phyloP scores from a whole-genome alignment of 2,113 vertebrate genomes.

The Datnioides undecimradiatus region DNA sequence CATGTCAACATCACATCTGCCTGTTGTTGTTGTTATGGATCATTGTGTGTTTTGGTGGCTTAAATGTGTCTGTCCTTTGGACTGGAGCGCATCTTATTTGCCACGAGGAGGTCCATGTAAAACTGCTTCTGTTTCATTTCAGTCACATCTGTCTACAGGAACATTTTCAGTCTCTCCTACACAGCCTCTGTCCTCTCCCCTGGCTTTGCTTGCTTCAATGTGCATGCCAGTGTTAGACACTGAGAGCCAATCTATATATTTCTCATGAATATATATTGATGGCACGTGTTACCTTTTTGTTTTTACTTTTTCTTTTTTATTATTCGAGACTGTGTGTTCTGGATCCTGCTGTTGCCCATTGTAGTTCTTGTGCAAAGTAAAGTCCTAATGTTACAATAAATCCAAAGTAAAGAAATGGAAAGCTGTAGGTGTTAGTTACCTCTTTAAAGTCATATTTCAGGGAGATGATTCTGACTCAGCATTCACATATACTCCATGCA shows the following conservation, averaged over 20 bases:
- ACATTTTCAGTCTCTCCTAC: constrained; percentile 34
- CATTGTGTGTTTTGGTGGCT: neutral
- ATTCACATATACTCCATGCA: constrained; percentile 49
- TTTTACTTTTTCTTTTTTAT: neutral
- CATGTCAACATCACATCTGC: constrained; percentile 40
- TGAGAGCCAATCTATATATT: constrained; percentile 55
- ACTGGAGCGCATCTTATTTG: constrained; percentile 17
- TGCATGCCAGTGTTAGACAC: constrained; percentile 61
- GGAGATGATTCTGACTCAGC: constrained; percentile 26
- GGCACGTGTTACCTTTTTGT: constrained; percentile 16
- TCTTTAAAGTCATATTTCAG: constrained; percentile 8
- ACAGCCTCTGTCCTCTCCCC: constrained; percentile 52
- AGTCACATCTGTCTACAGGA: constrained; percentile 46
- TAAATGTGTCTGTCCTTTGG: constrained; percentile 42
- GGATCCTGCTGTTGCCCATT: constrained; percentile 77
- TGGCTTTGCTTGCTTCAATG: constrained; percentile 77
- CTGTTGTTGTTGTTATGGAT: constrained; percentile 18
- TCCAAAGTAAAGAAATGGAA: neutral
- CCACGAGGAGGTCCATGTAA: constrained; percentile 1
- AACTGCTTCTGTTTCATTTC: constrained; percentile 54
- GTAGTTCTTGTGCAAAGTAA: neutral
- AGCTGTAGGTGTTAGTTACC: constrained; percentile 5
- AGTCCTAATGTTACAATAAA: neutral
- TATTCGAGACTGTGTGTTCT: constrained; percentile 73
- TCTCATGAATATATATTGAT: constrained; percentile 53